phyloP scores from a whole-genome alignment of 2,888 invertebrate species.

The Drymonia ruficornis region DNA sequence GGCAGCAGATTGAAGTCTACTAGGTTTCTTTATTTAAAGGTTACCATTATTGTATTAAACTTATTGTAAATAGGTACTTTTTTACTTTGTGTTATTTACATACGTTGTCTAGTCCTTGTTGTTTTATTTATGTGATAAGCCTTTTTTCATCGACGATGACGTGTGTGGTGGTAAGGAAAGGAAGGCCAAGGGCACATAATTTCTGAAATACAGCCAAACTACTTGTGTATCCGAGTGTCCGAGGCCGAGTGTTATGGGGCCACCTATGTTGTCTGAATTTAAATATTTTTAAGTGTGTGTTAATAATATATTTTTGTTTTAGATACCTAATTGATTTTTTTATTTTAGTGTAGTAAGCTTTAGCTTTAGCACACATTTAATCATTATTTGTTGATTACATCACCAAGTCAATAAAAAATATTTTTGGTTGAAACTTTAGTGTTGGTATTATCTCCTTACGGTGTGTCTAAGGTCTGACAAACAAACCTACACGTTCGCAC shows the following conservation, averaged over 20 bases:
- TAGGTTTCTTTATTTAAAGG: too few relatives aligned
- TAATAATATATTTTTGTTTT: constrained; percentile 1
- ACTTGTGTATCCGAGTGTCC: too few relatives aligned
- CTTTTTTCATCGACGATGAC: background rate
- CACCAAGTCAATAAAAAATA: constrained; percentile 5
- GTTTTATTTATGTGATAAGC: background rate
- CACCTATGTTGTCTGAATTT: background rate
- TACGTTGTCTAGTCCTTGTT: constrained; percentile 16
- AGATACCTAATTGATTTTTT: background rate
- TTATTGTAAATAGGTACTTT: background rate
- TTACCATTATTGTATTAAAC: background rate
- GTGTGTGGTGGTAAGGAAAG: too few relatives aligned
- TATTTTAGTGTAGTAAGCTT: too few relatives aligned
- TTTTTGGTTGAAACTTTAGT: background rate
- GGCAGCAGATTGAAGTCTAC: too few relatives aligned
- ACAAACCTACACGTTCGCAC: background rate
- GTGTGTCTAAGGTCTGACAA: background rate
- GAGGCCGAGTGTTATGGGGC: too few relatives aligned
- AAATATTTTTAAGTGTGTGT: background rate
- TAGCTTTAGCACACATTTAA: background rate
- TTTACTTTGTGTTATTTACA: constrained; percentile 6
- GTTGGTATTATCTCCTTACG: too few relatives aligned
- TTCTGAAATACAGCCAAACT: too few relatives aligned
- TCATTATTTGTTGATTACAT: constrained; percentile 1
- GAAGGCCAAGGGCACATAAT: too few relatives aligned